Evolutionary conservation across 2,113 vertebrate genomes (phyloP).

Genomic region (Apteryx owenii): DNA sequence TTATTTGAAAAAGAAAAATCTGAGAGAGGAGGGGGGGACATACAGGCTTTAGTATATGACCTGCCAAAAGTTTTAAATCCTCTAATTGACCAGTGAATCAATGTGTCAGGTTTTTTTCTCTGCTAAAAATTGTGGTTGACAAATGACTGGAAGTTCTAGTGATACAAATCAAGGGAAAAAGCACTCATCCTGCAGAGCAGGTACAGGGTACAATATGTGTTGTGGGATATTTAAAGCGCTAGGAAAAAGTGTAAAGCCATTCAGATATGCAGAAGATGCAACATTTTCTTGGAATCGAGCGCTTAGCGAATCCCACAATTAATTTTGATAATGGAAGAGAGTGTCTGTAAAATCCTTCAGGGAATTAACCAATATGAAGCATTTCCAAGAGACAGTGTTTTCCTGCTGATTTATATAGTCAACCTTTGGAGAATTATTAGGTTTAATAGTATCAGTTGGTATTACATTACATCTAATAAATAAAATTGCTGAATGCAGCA

Average conservation of each 20-base stretch:
- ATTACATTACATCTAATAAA: neutral
- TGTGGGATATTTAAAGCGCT: neutral
- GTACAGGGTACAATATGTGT: neutral
- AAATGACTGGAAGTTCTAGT: neutral
- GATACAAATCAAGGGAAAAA: neutral
- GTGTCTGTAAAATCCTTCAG: neutral
- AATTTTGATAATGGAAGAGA: neutral
- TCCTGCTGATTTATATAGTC: neutral
- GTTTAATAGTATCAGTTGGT: neutral
- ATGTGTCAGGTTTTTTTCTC: neutral
- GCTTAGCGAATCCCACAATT: neutral
- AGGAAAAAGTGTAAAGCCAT: neutral
- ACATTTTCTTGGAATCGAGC: neutral
- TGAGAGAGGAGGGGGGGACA: neutral
- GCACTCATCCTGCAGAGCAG: neutral
- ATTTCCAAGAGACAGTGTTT: neutral
- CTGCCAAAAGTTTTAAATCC: neutral
- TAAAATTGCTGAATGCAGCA: neutral
- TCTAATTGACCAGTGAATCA: neutral
- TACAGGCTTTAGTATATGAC: neutral
- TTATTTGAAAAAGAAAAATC: neutral
- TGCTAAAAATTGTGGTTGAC: neutral
- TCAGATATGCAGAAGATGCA: neutral
- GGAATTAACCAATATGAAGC: neutral
- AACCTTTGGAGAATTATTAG: neutral